Evolutionary conservation across 2,888 invertebrate species (phyloP).

Genomic region (Parapristionchus giblindavisi): DNA sequence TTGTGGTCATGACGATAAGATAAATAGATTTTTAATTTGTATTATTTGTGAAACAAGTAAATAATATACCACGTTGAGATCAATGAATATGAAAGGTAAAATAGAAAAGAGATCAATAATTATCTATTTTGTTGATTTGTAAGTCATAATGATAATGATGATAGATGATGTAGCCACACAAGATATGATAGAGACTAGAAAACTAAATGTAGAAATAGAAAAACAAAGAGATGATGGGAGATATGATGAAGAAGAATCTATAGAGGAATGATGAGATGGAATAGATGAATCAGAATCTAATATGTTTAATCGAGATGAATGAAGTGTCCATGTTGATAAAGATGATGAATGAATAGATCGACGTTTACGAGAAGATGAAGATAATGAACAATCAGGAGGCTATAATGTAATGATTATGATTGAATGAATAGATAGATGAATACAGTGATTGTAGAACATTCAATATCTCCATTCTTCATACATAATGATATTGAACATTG

Average conservation of each 20-base stretch:
- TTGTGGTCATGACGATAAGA: too few relatives aligned
- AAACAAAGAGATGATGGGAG: background rate
- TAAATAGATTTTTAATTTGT: background rate
- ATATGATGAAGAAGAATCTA: background rate
- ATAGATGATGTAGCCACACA: slow-evolving; percentile 5
- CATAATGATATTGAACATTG: slow-evolving; percentile 22
- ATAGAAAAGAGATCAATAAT: too few relatives aligned
- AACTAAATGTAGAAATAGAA: slow-evolving; percentile 1
- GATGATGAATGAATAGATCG: background rate
- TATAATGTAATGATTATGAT: background rate
- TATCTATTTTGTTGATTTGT: background rate
- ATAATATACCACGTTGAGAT: too few relatives aligned
- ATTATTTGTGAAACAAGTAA: background rate
- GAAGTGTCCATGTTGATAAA: slow-evolving; percentile 34
- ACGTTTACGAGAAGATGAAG: background rate
- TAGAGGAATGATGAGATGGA: background rate
- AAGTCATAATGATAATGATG: background rate
- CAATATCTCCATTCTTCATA: background rate
- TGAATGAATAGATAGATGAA: background rate
- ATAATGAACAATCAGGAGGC: slow-evolving; percentile 22
- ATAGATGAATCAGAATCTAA: slow-evolving; percentile 21
- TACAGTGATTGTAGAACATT: slow-evolving; percentile 20
- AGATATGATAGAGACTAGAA: slow-evolving; percentile 21
- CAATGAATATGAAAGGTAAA: too few relatives aligned
- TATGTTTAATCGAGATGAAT: slow-evolving; percentile 8